Conservation (phyloP, 2,797 vertebrate genomes). For the Poecilia picta region DNA sequence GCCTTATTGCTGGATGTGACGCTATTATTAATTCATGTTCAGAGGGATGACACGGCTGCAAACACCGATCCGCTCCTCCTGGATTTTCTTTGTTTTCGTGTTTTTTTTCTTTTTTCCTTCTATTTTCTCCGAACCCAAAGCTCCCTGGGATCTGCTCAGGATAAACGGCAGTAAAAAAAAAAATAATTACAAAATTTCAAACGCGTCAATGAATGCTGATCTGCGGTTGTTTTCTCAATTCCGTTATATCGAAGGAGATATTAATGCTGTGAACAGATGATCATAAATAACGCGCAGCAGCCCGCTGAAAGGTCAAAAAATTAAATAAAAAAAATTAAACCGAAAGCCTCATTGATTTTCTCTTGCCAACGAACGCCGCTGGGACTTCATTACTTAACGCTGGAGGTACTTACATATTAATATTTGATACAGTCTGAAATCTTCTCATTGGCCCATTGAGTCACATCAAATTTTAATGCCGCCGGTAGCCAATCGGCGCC, state of each 20-base stretch:
- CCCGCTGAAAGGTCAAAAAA: constrained; percentile 29
- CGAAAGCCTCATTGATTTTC: constrained; percentile 59
- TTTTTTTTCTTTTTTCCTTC: neutral
- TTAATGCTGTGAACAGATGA: constrained; percentile 2
- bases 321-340: constrained; percentile 54
- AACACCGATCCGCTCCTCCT: neutral
- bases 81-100: neutral
- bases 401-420: constrained; percentile 74
- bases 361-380: constrained; percentile 52
- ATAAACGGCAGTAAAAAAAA: neutral
- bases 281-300: constrained; percentile 46
- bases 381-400: constrained; percentile 79
- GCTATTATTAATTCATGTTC: constrained; percentile 59
- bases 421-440: constrained; percentile 73
- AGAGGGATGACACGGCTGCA: constrained; percentile 24
- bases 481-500: constrained; percentile 39
- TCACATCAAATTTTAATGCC: constrained; percentile 77
- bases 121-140: neutral
- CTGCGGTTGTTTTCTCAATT: neutral
- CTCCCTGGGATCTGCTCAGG: neutral
- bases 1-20: constrained; percentile 25
- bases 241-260: neutral
- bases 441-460: constrained; percentile 69
- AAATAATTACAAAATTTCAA: neutral
- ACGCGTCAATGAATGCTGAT: neutral